These are phyloP conservation scores for Pararge aegeria DNA, from an alignment of 1,140 invertebrate genomes.

Conservation along the genomic window DNA sequence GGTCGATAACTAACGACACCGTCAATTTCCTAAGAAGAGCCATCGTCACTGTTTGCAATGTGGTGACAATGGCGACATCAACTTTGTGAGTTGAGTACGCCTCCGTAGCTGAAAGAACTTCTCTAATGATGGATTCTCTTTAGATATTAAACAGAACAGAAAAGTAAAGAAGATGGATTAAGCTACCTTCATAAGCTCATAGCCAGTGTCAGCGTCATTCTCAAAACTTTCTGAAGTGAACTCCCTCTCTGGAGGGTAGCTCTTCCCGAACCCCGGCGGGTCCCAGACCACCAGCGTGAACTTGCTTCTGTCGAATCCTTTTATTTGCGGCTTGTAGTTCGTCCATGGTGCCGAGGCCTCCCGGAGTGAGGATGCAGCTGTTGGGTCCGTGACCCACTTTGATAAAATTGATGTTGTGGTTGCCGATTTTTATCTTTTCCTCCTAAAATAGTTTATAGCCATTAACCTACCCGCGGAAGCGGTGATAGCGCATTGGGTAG, in stretches of 20 bases:
- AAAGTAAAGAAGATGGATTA: no score
- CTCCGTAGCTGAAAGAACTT: no score
- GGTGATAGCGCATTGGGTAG: no score
- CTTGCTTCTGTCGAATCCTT: constrained; percentile 9
- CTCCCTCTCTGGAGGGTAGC: neutral
- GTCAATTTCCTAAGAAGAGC: no score
- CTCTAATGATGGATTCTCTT: no score
- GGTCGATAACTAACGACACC: no score
- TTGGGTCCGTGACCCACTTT: constrained; percentile 9
- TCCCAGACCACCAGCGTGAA: constrained; percentile 7
- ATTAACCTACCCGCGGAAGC: no score
- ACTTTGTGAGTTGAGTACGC: no score
- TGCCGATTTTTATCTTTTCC: constrained; percentile 10
- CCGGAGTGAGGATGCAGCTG: neutral
- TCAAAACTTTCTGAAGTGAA: neutral
- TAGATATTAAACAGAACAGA: no score
- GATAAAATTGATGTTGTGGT: constrained; percentile 17
- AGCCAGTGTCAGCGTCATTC: neutral
- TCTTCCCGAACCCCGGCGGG: constrained; percentile 8
- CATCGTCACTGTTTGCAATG: no score
- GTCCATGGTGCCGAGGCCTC: constrained; percentile 1
- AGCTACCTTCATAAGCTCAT: constrained; percentile 16
- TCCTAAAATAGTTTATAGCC: constrained; percentile 9
- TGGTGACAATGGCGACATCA: no score
- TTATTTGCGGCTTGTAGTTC: constrained; percentile 9